Evolutionary conservation across 1,140 invertebrate species (phyloP).

Genomic region (Cyclina sinensis): DNA sequence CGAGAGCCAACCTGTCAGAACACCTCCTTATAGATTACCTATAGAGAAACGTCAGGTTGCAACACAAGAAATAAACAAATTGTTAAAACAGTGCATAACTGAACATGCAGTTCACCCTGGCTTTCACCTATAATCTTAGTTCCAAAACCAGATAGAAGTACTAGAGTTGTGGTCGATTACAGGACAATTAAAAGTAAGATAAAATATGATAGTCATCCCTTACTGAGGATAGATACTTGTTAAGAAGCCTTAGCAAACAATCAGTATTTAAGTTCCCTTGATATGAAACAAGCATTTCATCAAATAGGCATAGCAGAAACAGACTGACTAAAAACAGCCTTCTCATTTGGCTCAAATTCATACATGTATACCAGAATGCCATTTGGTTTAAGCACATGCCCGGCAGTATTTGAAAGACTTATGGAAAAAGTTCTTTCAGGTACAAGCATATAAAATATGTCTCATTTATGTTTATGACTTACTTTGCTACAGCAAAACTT

Average conservation of each 20-base stretch:
- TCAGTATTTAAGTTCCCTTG: not conserved
- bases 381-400: not conserved
- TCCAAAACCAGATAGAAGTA: not conserved
- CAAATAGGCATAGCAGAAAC: not conserved
- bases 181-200: not conserved
- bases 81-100: not conserved
- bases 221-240: not conserved
- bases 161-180: not conserved
- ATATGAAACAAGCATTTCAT: not conserved
- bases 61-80: not conserved
- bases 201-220: not conserved
- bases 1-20: not conserved
- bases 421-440: not conserved
- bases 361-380: not conserved
- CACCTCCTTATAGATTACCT: too few relatives aligned
- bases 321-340: not conserved
- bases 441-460: not conserved
- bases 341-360: not conserved
- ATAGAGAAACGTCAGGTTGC: not conserved
- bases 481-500: constrained; percentile 82
- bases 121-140: not conserved
- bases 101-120: not conserved
- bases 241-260: not conserved
- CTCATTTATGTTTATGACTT: constrained; percentile 87
- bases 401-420: not conserved